These are phyloP conservation scores for Gerris buenoi DNA, from an alignment of 1,140 invertebrate species.

Conservation along the genomic window DNA sequence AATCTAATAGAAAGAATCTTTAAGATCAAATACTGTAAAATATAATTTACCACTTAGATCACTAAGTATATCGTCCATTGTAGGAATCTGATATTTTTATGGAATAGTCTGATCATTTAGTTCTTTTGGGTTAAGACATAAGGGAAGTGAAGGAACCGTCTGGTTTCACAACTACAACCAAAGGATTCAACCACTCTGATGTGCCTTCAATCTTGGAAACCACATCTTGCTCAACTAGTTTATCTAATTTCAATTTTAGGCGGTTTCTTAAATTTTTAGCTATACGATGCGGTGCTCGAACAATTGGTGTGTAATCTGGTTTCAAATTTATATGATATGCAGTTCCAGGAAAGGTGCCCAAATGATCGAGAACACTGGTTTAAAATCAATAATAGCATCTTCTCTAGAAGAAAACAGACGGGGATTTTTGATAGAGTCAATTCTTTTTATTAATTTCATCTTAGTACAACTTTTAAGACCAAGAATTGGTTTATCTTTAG, in stretches of 20 bases:
- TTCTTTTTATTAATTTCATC: conserved; percentile 8
- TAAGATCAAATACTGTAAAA: not conserved
- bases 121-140: conserved; percentile 5
- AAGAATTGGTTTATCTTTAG: conserved; percentile 8
- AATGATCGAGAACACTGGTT: not conserved
- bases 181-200: conserved; percentile 9
- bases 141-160: conserved; percentile 4
- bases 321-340: conserved; percentile 6
- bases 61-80: not conserved
- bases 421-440: not conserved
- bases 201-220: not conserved
- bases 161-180: conserved; percentile 9
- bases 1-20: not conserved
- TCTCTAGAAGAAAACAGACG: not conserved
- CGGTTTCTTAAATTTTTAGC: conserved; percentile 9
- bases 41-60: not conserved
- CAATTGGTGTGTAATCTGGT: not conserved
- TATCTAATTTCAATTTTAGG: conserved; percentile 6
- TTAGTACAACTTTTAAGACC: conserved; percentile 1
- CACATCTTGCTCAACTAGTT: conserved; percentile 7
- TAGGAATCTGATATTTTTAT: not conserved
- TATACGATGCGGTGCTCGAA: conserved; percentile 5
- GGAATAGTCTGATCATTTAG: not conserved
- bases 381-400: not conserved
- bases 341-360: conserved; percentile 5